A percentile compares a stretch with the other conserved stretches of the same genome.
These are phyloP conservation scores for Emesis furor DNA, from an alignment of 2,888 invertebrate species.

Conservation along the genomic window DNA sequence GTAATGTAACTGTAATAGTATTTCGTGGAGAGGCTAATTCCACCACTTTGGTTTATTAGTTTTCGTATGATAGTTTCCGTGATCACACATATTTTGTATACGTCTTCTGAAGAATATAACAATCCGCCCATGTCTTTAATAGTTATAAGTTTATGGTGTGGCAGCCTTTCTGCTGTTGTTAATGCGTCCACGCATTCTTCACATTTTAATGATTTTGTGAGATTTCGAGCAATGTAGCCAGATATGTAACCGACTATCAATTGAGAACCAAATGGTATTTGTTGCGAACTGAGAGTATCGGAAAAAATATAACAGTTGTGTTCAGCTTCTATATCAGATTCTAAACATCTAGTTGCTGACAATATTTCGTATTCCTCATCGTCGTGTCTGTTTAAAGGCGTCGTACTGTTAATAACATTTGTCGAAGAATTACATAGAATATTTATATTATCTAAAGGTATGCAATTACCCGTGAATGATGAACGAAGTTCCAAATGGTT, in stretches of 20 bases:
- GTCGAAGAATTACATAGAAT: background rate
- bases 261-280: background rate
- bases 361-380: background rate
- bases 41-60: background rate
- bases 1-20: background rate
- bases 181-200: slow-evolving; percentile 6
- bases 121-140: slow-evolving; percentile 23
- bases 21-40: background rate
- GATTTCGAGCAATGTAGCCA: background rate
- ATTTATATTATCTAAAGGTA: slow-evolving; percentile 2
- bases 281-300: too few relatives aligned
- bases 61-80: background rate
- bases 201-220: slow-evolving; percentile 10
- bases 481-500: slow-evolving; percentile 12
- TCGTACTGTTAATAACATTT: background rate
- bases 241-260: slow-evolving; percentile 3
- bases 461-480: background rate
- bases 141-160: slow-evolving; percentile 18
- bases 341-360: background rate
- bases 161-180: background rate
- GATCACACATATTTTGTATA: background rate
- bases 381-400: background rate
- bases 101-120: slow-evolving; percentile 11
- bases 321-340: slow-evolving; percentile 7
- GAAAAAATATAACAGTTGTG: background rate